Percentiles rank a stretch among this genome's conserved stretches.
phyloP scores from a whole-genome alignment of 1,140 invertebrate genomes.

The Alviniconcha marisindica region DNA sequence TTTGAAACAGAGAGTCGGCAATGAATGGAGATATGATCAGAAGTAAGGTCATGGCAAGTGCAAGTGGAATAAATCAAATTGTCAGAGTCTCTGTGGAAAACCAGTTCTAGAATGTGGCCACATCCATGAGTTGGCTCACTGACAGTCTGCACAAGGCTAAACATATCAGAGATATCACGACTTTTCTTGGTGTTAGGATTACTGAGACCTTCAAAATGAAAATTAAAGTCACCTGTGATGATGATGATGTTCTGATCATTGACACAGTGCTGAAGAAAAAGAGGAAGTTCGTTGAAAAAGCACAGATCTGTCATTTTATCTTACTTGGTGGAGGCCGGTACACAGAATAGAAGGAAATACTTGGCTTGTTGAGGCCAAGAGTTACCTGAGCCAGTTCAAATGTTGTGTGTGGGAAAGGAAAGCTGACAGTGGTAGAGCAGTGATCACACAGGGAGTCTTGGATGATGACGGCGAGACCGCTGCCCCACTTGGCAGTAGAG shows the following conservation, averaged over 20 bases:
- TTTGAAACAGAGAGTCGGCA: too few relatives aligned
- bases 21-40: too few relatives aligned
- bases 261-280: neutral
- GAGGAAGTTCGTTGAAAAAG: neutral
- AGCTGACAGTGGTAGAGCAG: neutral
- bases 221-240: neutral
- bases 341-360: neutral
- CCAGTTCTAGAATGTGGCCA: too few relatives aligned
- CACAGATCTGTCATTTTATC: neutral
- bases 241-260: neutral
- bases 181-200: too few relatives aligned
- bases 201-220: neutral
- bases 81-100: too few relatives aligned
- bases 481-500: neutral
- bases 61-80: too few relatives aligned
- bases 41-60: too few relatives aligned
- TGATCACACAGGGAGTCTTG: neutral
- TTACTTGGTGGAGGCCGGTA: neutral
- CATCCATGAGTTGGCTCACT: too few relatives aligned
- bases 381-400: neutral
- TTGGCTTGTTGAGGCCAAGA: neutral
- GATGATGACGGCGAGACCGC: conserved; percentile 6
- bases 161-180: too few relatives aligned
- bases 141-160: too few relatives aligned
- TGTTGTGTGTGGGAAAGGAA: neutral